Conservation (phyloP, 1,140 invertebrate genomes). For the Apocrypta bakeri region DNA sequence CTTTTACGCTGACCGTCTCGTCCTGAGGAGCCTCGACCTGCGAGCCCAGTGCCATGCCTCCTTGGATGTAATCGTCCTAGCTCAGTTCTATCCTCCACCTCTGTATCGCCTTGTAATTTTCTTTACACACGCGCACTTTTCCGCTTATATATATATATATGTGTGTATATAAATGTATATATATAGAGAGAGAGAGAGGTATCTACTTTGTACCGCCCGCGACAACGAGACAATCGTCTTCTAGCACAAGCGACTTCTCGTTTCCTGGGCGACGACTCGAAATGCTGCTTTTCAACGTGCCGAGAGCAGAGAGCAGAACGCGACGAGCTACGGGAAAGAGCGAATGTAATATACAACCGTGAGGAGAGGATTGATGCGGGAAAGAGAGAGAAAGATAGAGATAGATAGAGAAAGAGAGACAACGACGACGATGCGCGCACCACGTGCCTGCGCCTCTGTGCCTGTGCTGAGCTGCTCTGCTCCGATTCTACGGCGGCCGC, state of each 20-base stretch:
- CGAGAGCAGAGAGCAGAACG: too few relatives aligned
- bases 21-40: conserved; percentile 68
- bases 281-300: too few relatives aligned
- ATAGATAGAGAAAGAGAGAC: not conserved
- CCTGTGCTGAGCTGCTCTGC: not conserved
- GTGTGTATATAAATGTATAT: too few relatives aligned
- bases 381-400: too few relatives aligned
- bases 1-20: conserved; percentile 54
- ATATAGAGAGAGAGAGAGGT: too few relatives aligned
- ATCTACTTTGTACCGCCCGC: too few relatives aligned
- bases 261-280: conserved; percentile 13
- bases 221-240: too few relatives aligned
- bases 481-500: not conserved
- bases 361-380: too few relatives aligned
- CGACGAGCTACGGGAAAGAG: not conserved
- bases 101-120: not conserved
- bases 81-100: not conserved
- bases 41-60: conserved; percentile 70
- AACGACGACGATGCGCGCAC: not conserved
- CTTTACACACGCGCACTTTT: conserved; percentile 43
- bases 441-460: not conserved
- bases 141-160: too few relatives aligned
- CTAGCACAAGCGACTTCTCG: not conserved
- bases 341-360: too few relatives aligned
- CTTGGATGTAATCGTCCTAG: conserved; percentile 28